Conservation (phyloP, 2,113 vertebrate genomes). For the Sander lucioperca region DNA sequence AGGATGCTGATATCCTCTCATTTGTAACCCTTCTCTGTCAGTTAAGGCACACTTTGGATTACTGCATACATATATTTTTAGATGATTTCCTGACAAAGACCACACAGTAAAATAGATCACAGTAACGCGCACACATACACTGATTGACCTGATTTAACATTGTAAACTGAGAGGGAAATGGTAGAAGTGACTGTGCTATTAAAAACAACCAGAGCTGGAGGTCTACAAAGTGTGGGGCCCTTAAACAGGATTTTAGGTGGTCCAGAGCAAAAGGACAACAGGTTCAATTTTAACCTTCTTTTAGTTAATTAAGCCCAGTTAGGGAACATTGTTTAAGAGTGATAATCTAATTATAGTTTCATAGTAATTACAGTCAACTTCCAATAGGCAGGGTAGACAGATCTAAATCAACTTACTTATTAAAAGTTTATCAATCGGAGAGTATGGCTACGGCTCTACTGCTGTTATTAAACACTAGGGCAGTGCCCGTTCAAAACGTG, state of each 20-base stretch:
- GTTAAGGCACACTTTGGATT: conserved; percentile 35
- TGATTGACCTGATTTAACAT: conserved; percentile 43
- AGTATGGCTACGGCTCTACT: background rate
- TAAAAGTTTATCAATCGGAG: background rate
- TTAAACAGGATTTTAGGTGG: background rate
- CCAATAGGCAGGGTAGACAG: background rate
- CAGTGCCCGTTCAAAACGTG: no score
- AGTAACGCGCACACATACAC: background rate
- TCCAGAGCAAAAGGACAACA: background rate
- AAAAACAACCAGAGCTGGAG: background rate
- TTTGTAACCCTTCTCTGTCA: conserved; percentile 64
- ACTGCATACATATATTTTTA: conserved; percentile 50
- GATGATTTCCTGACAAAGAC: conserved; percentile 46
- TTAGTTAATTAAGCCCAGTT: background rate
- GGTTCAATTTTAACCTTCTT: background rate
- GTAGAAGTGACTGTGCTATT: background rate
- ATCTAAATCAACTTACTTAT: background rate
- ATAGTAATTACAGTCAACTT: background rate
- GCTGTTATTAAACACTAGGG: background rate
- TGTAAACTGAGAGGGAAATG: background rate
- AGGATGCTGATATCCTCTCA: conserved; percentile 54
- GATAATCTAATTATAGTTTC: background rate
- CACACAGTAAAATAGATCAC: conserved; percentile 16
- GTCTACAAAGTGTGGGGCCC: background rate
- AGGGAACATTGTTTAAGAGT: background rate